phyloP scores from a whole-genome alignment of 2,113 vertebrate genomes.

The Tragulus kanchil region DNA sequence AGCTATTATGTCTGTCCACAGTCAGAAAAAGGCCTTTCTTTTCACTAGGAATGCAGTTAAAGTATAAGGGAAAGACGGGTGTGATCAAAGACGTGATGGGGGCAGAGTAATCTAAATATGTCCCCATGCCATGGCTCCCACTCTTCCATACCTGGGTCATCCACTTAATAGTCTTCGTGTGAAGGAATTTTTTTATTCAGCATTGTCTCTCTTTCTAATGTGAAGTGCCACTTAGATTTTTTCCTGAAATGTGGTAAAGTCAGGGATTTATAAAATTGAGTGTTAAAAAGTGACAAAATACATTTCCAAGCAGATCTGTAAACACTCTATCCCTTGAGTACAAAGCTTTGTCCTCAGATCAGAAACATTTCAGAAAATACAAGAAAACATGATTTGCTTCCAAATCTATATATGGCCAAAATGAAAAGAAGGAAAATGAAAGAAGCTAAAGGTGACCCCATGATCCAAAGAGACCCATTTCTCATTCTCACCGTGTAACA shows the following conservation, averaged over 20 bases:
- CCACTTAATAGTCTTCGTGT: neutral
- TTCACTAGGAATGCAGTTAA: neutral
- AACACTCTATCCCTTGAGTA: conserved; percentile 17
- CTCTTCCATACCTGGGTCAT: neutral
- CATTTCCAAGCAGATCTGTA: neutral
- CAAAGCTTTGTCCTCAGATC: conserved; percentile 5
- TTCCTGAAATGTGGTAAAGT: neutral
- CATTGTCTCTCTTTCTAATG: neutral
- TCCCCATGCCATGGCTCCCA: rapidly evolving
- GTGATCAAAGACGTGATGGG: neutral
- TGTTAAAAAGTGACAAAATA: neutral
- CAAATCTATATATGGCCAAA: neutral
- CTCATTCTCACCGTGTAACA: conserved; percentile 20
- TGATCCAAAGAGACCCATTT: conserved; percentile 41
- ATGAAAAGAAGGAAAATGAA: neutral
- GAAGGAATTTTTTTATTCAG: neutral
- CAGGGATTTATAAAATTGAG: conserved; percentile 49
- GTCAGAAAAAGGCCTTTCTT: neutral
- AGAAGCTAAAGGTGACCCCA: conserved; percentile 40
- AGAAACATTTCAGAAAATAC: conserved; percentile 16
- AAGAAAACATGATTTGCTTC: conserved; percentile 33
- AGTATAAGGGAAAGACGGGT: neutral
- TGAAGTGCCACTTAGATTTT: neutral
- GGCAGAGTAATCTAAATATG: neutral
- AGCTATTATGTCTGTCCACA: neutral